Conservation (phyloP, 2,888 invertebrate genomes). For the Agrotis exclamationis region DNA sequence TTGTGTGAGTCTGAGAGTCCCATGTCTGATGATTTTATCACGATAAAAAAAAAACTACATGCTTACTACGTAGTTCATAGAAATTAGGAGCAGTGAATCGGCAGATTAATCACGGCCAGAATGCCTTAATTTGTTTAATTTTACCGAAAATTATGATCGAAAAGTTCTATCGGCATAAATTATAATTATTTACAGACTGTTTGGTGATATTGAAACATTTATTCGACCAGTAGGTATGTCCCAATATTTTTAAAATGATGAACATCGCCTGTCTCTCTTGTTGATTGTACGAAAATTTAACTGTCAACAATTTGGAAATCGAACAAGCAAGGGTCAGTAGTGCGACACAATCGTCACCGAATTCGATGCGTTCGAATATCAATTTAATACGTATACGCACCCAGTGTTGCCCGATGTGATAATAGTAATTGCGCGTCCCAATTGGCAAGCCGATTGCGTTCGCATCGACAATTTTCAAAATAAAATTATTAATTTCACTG, state of each 20-base stretch:
- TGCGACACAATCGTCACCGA: slow-evolving; percentile 45
- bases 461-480: slow-evolving; percentile 39
- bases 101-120: no score
- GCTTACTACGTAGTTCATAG: no score
- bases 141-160: no score
- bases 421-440: slow-evolving; percentile 71
- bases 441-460: slow-evolving; percentile 51
- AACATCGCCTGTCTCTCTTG: neutral
- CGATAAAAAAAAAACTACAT: no score
- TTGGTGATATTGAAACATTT: no score
- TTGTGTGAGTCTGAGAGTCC: no score
- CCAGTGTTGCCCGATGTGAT: slow-evolving; percentile 69
- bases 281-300: slow-evolving; percentile 52
- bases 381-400: slow-evolving; percentile 63
- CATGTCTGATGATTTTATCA: no score
- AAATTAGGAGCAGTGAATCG: no score
- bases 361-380: slow-evolving; percentile 60
- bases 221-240: neutral
- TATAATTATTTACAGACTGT: no score
- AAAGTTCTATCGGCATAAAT: no score
- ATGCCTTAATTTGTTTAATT: no score
- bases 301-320: slow-evolving; percentile 70
- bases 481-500: slow-evolving; percentile 39
- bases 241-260: neutral
- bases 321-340: slow-evolving; percentile 54